Base-by-base conservation (phyloP, 2,797 vertebrate genomes). In the Epinephelus awoara region DNA sequence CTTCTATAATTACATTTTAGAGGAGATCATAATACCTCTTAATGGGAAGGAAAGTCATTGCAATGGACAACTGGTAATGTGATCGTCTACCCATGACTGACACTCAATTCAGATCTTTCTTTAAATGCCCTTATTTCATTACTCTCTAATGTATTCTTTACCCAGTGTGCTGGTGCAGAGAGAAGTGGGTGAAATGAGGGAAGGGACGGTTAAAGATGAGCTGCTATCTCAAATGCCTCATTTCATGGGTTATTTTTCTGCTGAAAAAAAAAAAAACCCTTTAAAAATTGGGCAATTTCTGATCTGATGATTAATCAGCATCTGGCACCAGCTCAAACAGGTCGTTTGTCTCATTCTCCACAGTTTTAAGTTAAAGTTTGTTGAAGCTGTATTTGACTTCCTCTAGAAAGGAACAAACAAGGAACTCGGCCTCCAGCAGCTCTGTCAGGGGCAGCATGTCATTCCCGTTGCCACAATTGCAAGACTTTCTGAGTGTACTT, bases 121-220 rank as follows among this genome's bases (percentile, higher is more conserved):
- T 89, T 89, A 91, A 92, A 93, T 70, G 87, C 67, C 82, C 74
- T 86, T 81, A 91, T 93, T 92, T 87, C 83, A 93, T 91, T 89
- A 86, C 62, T 46, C 29, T 44, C 65, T 91, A 91, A 91, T 90
- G 84, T 82, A 79, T 90, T 88, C 85, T 89, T 87, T 72, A 66
- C 82, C 77, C 75, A 23, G 68, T 54, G 79, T 69, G 84, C 77
- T 66, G 63, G 81, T 70, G 86, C 71, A 80, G 74, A 81, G 82
- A 80, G 67, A 79, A 79, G 67, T 51, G 72, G 47, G 63, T 54
- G 65, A 78, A 75, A 85, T 62, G 83, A 80, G 59, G 44, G 56
- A 72, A 27, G 54, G 44, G 62, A 56, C 4, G 25, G 66, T 74
- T 79, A 72, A 76, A 85, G 83, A 85, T 63, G 67, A 88, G 84